A percentile compares a stretch with the other conserved stretches of the same genome.
phyloP scores from a whole-genome alignment of 2,797 vertebrate species.

The Diglossa cyanea region DNA sequence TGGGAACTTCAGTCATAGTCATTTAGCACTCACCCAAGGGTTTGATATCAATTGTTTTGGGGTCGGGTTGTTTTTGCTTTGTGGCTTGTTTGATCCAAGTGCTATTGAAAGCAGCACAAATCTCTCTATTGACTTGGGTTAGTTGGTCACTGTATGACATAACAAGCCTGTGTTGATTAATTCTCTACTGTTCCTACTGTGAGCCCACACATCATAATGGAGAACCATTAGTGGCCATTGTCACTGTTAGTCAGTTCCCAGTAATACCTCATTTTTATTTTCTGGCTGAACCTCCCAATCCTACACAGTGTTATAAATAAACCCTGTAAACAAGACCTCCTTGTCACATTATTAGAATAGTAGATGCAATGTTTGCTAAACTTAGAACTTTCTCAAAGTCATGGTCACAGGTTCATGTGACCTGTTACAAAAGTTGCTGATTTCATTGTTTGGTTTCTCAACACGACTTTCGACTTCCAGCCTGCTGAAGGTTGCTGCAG shows the following conservation, averaged over 20 bases:
- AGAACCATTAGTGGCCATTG: not conserved
- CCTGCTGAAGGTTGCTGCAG: not conserved
- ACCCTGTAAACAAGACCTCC: not conserved
- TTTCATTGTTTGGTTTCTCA: conserved; percentile 48
- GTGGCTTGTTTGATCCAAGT: not conserved
- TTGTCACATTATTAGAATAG: not conserved
- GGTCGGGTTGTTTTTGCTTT: not conserved
- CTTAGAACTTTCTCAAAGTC: conserved; percentile 32
- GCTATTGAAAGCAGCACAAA: not conserved
- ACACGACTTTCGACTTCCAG: conserved; percentile 42
- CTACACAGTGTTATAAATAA: not conserved
- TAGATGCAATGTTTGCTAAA: conserved; percentile 6
- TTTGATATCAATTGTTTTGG: not conserved
- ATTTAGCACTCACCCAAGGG: not conserved
- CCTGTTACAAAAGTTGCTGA: conserved; percentile 46
- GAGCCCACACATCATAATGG: not conserved
- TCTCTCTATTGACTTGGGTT: not conserved
- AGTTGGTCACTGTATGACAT: not conserved
- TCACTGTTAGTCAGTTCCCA: conserved; percentile 1
- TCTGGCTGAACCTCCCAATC: not conserved
- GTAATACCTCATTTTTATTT: not conserved
- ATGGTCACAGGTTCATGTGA: conserved; percentile 51
- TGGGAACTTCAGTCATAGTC: not conserved
- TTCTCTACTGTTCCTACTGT: not conserved
- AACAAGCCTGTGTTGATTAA: not conserved